Evolutionary conservation across 2,888 invertebrate species (phyloP), one percentile per base, ranked within the genome.

Genomic region (Sericinus montela): DNA sequence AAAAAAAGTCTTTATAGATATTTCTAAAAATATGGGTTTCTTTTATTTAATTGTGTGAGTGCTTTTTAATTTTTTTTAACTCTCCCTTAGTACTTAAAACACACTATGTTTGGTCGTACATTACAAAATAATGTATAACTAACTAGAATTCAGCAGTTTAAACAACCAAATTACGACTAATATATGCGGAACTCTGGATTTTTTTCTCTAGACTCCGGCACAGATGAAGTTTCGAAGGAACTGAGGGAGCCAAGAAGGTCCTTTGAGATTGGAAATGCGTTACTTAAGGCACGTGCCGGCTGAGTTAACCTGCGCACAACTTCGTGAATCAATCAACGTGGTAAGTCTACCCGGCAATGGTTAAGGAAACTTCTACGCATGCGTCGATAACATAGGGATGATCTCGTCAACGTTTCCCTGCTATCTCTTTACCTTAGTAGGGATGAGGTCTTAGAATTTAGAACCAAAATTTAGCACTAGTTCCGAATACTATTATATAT

Each of bases 311-410:
- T 84, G 82, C 78, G 84, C 82, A 72, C 77, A 82, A 84, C 75
- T 84, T 79, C 70, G 74, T 78, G 84, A 86, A 86, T 85, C 86
- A 86, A 85, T 86, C 86, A 85, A 80, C 82, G 75, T 72, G 68
- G 71, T 69, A 69, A 75, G 73, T 76, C 72, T 75, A 75, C 78
- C 76, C 75, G 73, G 82, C 77, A 70, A 72, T 75, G 69, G 71
- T 69, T 69, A 44, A 61, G 61, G 60, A 52, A 51, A 48, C 49
- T 52, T 62, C 39, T 67, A 72, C 86, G 86, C 86, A 80, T 77
- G 86, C 86, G 84, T 68, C 56, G 49, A 44, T n/a, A n/a, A 48
- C 55, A 48, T 80, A 84, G 81, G 72, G 82, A 67, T 71, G 80
- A 47, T 62, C 60, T 52, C 53, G 51, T 57, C 56, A 58, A 58